Conservation (phyloP, 2,797 vertebrate genomes). For the Sciaenops ocellatus region DNA sequence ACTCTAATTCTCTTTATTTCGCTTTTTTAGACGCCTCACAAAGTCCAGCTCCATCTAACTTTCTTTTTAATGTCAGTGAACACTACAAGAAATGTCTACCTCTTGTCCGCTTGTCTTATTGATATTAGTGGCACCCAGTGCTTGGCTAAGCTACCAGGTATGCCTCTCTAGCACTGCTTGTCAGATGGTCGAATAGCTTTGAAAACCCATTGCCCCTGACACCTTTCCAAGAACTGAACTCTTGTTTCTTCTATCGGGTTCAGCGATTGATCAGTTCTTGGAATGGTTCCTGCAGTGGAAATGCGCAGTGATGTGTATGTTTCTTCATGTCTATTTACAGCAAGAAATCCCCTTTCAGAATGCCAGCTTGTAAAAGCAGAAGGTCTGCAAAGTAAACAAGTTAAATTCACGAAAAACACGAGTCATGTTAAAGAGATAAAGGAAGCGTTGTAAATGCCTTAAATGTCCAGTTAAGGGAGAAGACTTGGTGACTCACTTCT, state of each 20-base stretch:
- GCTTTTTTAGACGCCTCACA: background rate
- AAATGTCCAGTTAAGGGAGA: background rate
- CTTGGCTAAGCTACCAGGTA: background rate
- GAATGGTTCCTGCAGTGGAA: background rate
- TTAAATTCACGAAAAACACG: background rate
- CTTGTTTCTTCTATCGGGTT: background rate
- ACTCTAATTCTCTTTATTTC: background rate
- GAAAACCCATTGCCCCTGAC: background rate
- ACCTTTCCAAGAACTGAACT: background rate
- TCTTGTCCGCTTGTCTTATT: background rate
- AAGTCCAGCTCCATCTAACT: background rate
- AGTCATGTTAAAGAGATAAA: background rate
- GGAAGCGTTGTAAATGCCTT: background rate
- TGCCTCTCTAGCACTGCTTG: background rate
- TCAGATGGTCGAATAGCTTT: background rate
- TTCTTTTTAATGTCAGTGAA: background rate
- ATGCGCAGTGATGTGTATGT: background rate
- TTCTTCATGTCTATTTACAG: background rate
- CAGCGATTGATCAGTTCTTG: background rate
- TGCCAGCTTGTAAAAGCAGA: slow-evolving; percentile 8
- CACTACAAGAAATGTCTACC: background rate
- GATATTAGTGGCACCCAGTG: background rate
- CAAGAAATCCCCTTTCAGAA: background rate
- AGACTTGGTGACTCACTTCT: slow-evolving; percentile 17
- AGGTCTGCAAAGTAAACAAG: slow-evolving; percentile 9